Evolutionary conservation across 1,140 invertebrate species (phyloP).

Genomic region (Nasonia giraulti): DNA sequence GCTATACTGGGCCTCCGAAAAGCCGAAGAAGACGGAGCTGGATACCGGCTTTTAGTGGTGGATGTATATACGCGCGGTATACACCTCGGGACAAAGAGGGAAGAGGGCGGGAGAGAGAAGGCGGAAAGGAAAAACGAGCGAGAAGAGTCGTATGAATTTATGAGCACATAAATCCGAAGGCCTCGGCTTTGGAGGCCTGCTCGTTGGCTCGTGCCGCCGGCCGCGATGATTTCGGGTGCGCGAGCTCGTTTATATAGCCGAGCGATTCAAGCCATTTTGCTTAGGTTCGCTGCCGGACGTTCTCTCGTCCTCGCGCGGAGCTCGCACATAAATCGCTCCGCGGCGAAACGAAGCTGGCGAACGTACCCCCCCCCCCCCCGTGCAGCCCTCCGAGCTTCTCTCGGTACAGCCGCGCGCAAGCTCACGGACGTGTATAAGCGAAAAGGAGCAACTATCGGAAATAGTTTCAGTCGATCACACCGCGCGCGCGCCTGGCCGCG

Average conservation of each 20-base stretch:
- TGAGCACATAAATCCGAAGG: constrained; percentile 69
- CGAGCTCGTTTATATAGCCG: constrained; percentile 53
- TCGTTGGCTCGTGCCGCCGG: constrained; percentile 49
- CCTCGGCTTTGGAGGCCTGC: constrained; percentile 56
- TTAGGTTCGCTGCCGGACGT: constrained; percentile 30
- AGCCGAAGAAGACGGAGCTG: neutral
- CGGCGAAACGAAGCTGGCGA: constrained; percentile 54
- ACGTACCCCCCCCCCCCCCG: neutral
- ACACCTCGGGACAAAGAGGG: constrained; percentile 37
- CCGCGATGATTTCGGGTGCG: constrained; percentile 61
- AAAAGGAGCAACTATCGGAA: constrained; percentile 57
- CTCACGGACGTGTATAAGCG: constrained; percentile 50
- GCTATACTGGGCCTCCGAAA: too few relatives aligned
- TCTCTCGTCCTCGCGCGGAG: constrained; percentile 54
- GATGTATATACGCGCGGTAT: neutral
- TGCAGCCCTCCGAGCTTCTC: neutral
- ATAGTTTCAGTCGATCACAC: constrained; percentile 44
- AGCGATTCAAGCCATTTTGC: constrained; percentile 46
- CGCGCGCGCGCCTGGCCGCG: neutral
- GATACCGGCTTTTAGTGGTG: too few relatives aligned
- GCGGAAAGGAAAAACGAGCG: constrained; percentile 68
- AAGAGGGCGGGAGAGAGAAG: constrained; percentile 52
- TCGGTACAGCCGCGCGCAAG: constrained; percentile 12
- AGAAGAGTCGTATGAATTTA: constrained; percentile 71
- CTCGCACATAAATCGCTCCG: constrained; percentile 58